Conservation (phyloP, 2,113 vertebrate genomes). For the Oxyura jamaicensis region DNA sequence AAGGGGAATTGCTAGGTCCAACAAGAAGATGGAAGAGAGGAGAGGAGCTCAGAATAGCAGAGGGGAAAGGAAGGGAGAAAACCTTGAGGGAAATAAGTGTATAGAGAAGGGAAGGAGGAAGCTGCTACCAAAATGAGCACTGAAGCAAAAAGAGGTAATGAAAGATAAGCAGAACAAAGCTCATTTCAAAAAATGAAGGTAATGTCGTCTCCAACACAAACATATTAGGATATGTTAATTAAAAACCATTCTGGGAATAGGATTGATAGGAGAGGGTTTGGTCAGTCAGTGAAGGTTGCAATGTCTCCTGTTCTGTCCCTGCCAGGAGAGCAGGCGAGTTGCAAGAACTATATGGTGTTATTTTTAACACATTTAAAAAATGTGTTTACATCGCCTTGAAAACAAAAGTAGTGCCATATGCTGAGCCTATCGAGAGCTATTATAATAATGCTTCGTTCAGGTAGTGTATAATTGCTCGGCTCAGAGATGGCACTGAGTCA, state of each 20-base stretch:
- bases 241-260: not conserved
- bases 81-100: not conserved
- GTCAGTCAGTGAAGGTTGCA: not conserved
- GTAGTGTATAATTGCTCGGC: slow-evolving; percentile 60
- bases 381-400: slow-evolving; percentile 43
- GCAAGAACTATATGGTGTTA: not conserved
- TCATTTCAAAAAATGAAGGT: not conserved
- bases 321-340: not conserved
- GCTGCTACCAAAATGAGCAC: not conserved
- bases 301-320: not conserved
- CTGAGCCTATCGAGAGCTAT: slow-evolving; percentile 54
- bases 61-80: not conserved
- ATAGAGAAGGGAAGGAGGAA: not conserved
- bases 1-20: not conserved
- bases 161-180: not conserved
- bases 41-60: not conserved
- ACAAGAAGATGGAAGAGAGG: not conserved
- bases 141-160: not conserved
- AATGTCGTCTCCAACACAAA: not conserved
- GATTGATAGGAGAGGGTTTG: not conserved
- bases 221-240: not conserved
- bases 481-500: slow-evolving; percentile 62
- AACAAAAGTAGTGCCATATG: slow-evolving; percentile 70
- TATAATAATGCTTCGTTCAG: slow-evolving; percentile 57
- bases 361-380: slow-evolving; percentile 40